Percentiles rank a stretch among this genome's conserved stretches.
Evolutionary conservation across 2,113 vertebrate genomes (phyloP).

Genomic region (Sapajus apella): DNA sequence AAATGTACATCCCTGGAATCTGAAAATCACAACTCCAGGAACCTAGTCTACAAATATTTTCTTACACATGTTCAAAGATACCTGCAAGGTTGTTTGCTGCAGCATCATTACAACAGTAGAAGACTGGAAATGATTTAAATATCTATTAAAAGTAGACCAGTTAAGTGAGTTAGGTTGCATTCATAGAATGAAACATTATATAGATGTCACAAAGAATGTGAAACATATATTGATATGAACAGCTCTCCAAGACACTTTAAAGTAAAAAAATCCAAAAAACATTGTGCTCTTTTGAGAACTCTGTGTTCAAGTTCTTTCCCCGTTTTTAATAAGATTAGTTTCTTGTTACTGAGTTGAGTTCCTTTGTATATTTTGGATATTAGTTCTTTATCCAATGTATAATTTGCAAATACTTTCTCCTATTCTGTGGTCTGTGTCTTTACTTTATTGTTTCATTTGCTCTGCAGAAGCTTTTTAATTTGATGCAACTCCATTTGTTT

Average conservation of each 20-base stretch:
- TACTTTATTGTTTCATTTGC: background rate
- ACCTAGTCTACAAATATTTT: background rate
- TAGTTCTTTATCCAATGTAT: background rate
- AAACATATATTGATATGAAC: background rate
- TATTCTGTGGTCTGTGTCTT: background rate
- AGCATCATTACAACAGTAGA: background rate
- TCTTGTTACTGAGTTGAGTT: background rate
- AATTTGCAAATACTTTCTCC: background rate
- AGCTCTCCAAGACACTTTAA: background rate
- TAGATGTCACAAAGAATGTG: background rate
- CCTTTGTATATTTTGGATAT: background rate
- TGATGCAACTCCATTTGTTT: background rate
- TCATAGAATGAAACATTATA: background rate
- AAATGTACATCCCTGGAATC: background rate
- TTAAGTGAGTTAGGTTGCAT: background rate
- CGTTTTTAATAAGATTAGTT: background rate
- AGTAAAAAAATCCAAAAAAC: background rate
- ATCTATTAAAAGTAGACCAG: background rate
- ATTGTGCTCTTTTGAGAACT: background rate
- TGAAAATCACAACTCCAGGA: background rate
- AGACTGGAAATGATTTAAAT: background rate
- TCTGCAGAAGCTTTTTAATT: background rate
- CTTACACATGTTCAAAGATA: background rate
- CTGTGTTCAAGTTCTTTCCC: background rate
- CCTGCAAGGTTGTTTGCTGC: background rate